These are phyloP conservation scores for Luperina nickerlii DNA, from an alignment of 2,888 invertebrate genomes.

Conservation along the genomic window DNA sequence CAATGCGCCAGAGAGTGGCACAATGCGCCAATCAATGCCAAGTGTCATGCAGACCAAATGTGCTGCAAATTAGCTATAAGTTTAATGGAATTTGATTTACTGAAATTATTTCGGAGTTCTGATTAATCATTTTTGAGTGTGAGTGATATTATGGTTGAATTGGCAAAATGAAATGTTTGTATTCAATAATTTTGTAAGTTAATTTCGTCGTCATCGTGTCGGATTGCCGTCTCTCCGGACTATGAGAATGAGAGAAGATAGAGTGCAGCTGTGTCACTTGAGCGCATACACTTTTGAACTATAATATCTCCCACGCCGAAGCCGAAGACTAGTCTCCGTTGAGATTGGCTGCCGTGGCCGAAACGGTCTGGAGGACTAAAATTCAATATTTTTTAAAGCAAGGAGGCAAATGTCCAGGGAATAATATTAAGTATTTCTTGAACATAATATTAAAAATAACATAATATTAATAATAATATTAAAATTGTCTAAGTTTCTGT, in stretches of 20 bases:
- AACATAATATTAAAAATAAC: not conserved
- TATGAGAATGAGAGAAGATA: too few relatives aligned
- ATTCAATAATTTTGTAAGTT: not conserved
- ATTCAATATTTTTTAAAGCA: not conserved
- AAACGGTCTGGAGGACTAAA: too few relatives aligned
- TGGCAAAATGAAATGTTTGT: not conserved
- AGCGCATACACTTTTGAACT: too few relatives aligned
- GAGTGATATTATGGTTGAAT: not conserved
- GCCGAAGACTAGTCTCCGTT: too few relatives aligned
- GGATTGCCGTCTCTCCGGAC: too few relatives aligned
- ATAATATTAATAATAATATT: too few relatives aligned
- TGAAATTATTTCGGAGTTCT: constrained; percentile 7
- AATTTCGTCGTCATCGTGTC: not conserved
- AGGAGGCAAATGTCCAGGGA: not conserved
- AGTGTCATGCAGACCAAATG: constrained; percentile 57
- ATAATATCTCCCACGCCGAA: too few relatives aligned
- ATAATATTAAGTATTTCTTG: not conserved
- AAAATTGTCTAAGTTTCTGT: not conserved
- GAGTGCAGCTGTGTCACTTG: too few relatives aligned
- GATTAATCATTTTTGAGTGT: constrained; percentile 11
- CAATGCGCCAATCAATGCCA: constrained; percentile 78
- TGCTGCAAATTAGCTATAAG: constrained; percentile 54
- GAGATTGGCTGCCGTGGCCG: too few relatives aligned
- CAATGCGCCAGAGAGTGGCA: constrained; percentile 73
- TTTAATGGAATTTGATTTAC: constrained; percentile 45